Evolutionary conservation across 2,113 vertebrate species (phyloP).

Genomic region (Mesocricetus auratus): DNA sequence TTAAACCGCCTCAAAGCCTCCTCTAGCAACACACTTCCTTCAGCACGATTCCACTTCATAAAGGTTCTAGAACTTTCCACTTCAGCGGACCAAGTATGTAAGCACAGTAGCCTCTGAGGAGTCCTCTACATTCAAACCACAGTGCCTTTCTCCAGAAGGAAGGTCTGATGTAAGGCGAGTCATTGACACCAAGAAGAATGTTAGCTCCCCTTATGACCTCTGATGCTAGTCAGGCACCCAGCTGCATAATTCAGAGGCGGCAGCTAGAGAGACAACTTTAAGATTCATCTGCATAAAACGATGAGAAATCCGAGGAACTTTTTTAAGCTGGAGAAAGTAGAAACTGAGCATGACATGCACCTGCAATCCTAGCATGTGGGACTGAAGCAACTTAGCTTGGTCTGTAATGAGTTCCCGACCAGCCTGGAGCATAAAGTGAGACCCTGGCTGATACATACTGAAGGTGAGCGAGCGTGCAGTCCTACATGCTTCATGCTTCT

Average conservation of each 20-base stretch:
- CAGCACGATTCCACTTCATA: neutral
- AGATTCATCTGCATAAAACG: neutral
- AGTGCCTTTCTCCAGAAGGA: neutral
- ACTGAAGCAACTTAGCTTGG: neutral
- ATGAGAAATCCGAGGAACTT: neutral
- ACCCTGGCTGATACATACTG: neutral
- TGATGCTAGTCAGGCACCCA: neutral
- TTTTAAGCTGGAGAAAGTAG: neutral
- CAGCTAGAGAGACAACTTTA: neutral
- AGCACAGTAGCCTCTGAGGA: neutral
- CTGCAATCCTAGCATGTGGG: neutral
- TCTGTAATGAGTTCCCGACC: neutral
- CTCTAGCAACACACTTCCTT: neutral
- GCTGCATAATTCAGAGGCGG: neutral
- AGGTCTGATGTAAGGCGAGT: neutral
- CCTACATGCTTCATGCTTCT: neutral
- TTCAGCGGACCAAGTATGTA: neutral
- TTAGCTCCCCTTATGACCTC: neutral
- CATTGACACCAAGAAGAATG: too few relatives aligned
- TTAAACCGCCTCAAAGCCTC: neutral
- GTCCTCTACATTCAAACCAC: neutral
- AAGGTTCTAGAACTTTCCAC: neutral
- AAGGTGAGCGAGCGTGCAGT: accelerated
- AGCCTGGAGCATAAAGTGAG: neutral
- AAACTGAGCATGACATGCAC: too few relatives aligned